A percentile compares a stretch with the other conserved stretches of the same genome.
phyloP scores from a whole-genome alignment of 2,888 invertebrate genomes.

The Terebella lapidaria region DNA sequence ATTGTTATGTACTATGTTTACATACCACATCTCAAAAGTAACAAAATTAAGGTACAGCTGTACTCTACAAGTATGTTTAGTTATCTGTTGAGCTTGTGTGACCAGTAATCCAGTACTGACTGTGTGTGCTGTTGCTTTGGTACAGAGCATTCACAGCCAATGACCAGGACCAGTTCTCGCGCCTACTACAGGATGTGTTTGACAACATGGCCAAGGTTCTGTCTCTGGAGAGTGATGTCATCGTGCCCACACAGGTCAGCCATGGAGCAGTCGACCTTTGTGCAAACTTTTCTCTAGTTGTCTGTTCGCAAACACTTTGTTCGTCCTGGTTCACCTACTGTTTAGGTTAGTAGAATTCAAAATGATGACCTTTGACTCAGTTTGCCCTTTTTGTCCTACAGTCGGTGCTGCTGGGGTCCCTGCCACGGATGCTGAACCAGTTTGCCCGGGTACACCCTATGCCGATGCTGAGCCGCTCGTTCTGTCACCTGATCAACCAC shows the following conservation, averaged over 20 bases:
- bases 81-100: too few relatives aligned
- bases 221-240: conserved; percentile 24
- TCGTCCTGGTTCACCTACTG: too few relatives aligned
- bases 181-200: conserved; percentile 23
- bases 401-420: conserved; percentile 76
- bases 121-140: background rate
- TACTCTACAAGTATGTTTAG: too few relatives aligned
- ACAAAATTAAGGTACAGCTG: too few relatives aligned
- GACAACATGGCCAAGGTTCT: conserved; percentile 31
- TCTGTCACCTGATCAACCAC: conserved; percentile 63
- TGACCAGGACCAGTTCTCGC: background rate
- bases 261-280: background rate
- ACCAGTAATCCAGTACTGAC: background rate
- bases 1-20: too few relatives aligned
- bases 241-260: conserved; percentile 37
- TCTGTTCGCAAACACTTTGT: too few relatives aligned
- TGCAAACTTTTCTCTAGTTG: too few relatives aligned
- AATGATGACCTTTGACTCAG: too few relatives aligned
- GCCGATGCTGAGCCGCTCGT: background rate
- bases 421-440: conserved; percentile 79
- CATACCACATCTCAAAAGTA: too few relatives aligned
- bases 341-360: too few relatives aligned
- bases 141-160: background rate
- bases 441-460: conserved; percentile 60
- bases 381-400: too few relatives aligned